Percentiles rank a stretch among this genome's conserved stretches.
These are phyloP conservation scores for Laspeyria flexula DNA, from an alignment of 2,888 invertebrate species.

Conservation along the genomic window DNA sequence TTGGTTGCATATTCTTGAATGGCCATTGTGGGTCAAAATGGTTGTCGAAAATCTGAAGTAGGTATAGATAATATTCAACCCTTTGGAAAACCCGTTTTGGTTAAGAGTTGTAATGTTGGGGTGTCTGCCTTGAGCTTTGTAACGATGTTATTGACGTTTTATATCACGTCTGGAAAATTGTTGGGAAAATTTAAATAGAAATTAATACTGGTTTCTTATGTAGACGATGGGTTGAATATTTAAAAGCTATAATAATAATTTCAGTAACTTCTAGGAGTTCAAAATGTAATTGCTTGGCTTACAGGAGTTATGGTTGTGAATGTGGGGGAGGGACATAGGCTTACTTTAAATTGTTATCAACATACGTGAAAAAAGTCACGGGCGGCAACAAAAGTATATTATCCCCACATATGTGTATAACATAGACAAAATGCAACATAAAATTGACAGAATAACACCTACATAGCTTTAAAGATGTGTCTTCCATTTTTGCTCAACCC, in stretches of 20 bases:
- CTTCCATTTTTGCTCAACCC: not conserved
- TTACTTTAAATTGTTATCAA: no score
- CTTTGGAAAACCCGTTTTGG: slow-evolving; percentile 21
- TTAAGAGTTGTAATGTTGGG: slow-evolving; percentile 16
- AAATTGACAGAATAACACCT: not conserved
- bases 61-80: slow-evolving; percentile 34
- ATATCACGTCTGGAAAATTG: not conserved
- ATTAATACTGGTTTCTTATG: no score
- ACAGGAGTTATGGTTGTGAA: no score
- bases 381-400: no score
- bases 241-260: no score
- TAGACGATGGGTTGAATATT: no score
- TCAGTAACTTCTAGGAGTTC: no score
- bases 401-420: no score
- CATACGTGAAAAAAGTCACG: no score
- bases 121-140: not conserved
- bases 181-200: not conserved
- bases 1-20: slow-evolving; percentile 31
- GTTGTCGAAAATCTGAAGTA: slow-evolving; percentile 30
- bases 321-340: no score
- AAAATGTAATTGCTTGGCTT: no score
- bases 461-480: not conserved
- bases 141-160: not conserved
- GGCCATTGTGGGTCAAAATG: slow-evolving; percentile 23
- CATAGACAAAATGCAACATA: no score